Evolutionary conservation across 2,888 invertebrate genomes (phyloP).

Genomic region (Drosophila neotestacea): DNA sequence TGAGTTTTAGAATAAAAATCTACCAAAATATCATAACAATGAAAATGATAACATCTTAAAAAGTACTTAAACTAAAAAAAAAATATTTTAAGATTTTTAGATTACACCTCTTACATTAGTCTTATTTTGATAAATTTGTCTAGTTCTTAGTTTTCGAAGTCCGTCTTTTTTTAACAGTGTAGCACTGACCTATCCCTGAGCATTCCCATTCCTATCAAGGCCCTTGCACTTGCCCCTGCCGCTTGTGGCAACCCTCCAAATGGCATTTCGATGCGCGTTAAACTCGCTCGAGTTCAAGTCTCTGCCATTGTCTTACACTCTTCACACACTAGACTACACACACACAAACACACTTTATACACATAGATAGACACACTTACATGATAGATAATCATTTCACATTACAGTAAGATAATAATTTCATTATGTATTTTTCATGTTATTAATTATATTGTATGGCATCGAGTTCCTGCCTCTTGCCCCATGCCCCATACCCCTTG

Average conservation of each 20-base stretch:
- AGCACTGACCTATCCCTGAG: constrained; percentile 68
- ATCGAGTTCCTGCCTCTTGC: constrained; percentile 55
- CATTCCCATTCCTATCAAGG: constrained; percentile 27
- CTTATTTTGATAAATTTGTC: too few relatives aligned
- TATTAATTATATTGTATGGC: constrained; percentile 75
- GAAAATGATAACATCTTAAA: too few relatives aligned
- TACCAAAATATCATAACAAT: too few relatives aligned
- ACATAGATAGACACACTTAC: constrained; percentile 27
- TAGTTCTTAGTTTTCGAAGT: too few relatives aligned
- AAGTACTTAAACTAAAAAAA: too few relatives aligned
- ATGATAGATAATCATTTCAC: constrained; percentile 71
- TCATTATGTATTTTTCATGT: constrained; percentile 81
- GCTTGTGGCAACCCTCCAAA: constrained; percentile 17
- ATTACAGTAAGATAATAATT: constrained; percentile 79
- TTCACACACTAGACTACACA: constrained; percentile 51
- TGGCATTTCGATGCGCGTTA: constrained; percentile 63
- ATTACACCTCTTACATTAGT: too few relatives aligned
- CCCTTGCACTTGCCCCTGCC: constrained; percentile 4
- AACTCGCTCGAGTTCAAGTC: constrained; percentile 61
- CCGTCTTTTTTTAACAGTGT: not conserved
- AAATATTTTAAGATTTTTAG: too few relatives aligned
- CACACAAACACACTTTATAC: constrained; percentile 20
- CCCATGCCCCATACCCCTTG: constrained; percentile 3
- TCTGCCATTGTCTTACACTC: constrained; percentile 65
- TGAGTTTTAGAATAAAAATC: too few relatives aligned